Evolutionary conservation across 2,113 vertebrate species (phyloP).

Genomic region (Ochotona princeps): DNA sequence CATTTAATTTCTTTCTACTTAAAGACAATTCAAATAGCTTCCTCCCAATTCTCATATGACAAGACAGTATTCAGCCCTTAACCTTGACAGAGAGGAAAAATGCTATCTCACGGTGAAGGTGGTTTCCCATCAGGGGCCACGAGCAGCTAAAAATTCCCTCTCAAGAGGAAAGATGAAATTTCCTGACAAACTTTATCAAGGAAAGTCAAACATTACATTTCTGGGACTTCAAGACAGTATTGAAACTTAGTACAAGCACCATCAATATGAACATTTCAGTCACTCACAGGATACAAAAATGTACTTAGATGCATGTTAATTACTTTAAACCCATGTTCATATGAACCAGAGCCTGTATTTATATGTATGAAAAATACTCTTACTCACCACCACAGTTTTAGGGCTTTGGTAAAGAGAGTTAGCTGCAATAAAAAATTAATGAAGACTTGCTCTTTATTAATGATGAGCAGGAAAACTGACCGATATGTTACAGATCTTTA

Average conservation of each 20-base stretch:
- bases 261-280: conserved; percentile 55
- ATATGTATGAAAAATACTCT: conserved; percentile 9
- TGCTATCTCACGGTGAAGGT: background rate
- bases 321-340: conserved; percentile 49
- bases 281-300: conserved; percentile 39
- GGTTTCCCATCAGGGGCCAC: background rate
- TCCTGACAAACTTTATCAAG: conserved; percentile 60
- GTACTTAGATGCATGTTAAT: conserved; percentile 63
- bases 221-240: conserved; percentile 42
- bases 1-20: conserved; percentile 59
- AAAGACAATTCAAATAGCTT: conserved; percentile 52
- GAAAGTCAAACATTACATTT: conserved; percentile 64
- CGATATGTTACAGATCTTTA: background rate
- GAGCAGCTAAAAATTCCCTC: conserved; percentile 52
- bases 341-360: conserved; percentile 56
- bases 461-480: background rate
- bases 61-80: conserved; percentile 57
- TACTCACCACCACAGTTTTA: conserved; percentile 4
- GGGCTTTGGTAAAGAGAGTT: conserved; percentile 34
- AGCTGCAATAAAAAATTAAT: background rate
- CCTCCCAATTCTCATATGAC: conserved; percentile 7
- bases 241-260: conserved; percentile 45
- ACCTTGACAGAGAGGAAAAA: conserved; percentile 50
- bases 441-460: conserved; percentile 9
- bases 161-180: conserved; percentile 60